Evolutionary conservation across 2,888 invertebrate species (phyloP), one percentile per base, ranked within the genome.

Genomic region (Drosophila melanosoma): DNA sequence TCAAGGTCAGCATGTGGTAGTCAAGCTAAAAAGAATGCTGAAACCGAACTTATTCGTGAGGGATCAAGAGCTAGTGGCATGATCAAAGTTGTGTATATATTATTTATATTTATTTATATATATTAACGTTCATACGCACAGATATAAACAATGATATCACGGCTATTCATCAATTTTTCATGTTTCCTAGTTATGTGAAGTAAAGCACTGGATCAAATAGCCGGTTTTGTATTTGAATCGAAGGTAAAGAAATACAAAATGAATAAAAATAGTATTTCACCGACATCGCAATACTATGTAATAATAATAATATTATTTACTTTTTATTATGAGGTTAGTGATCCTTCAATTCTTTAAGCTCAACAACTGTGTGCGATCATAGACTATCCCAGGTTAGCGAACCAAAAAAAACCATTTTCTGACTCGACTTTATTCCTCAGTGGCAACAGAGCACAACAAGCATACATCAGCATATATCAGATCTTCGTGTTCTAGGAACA

Each of bases 1-100:
- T 42, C 83, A 88, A 88, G 83, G 83, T 78, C 89, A 76, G 70
- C 83, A 85, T 69, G 73, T 70, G 86, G 68, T 52, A 63, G 66
- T 76, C 59, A 32, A 40, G 54, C 53, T 60, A 58, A 45, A 60
- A 48, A 68, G 63, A 68, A 65, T 56, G 65, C 54, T 54, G 48
- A 33, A 73, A 49, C 29, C 52, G 20, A 60, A 58, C 26, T 54
- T 48, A 45, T 51, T 48, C 36, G 17, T 69, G 35, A 10, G 51
- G 56, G 38, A 59, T 52, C 64, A 42, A 49, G 73, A 64, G 56
- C 58, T 35, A 71, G 40, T 58, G 63, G 12, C 38, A 52, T 40
- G 36, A 40, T 29, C 29, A 40, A 40, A 29, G 38, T 17, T 6
- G 3, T 17, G n/a, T 42, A 40, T 23, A 40, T 48, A n/a, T 65